Conservation (phyloP, 2,113 vertebrate species). For the Microtus montanus region DNA sequence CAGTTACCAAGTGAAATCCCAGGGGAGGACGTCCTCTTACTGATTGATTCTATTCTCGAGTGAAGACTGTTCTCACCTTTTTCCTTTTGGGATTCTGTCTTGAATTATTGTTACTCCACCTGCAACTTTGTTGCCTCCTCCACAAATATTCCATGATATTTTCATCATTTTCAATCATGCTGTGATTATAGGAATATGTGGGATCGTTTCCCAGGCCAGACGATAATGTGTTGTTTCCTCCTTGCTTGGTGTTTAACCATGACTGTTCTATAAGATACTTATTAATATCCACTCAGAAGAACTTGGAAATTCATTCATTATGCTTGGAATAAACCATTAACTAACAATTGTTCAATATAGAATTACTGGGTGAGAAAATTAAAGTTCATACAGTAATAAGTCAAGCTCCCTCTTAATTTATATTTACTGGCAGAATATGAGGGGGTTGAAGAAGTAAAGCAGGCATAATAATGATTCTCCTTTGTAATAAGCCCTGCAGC, state of each 20-base stretch:
- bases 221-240: constrained; percentile 78
- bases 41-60: constrained; percentile 85
- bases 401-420: constrained; percentile 72
- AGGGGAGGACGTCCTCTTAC: constrained; percentile 55
- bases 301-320: constrained; percentile 56
- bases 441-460: constrained; percentile 60
- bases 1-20: constrained; percentile 74
- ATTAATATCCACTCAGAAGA: constrained; percentile 40
- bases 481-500: constrained; percentile 74
- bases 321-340: constrained; percentile 53
- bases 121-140: constrained; percentile 79
- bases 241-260: constrained; percentile 40
- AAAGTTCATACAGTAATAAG: constrained; percentile 80
- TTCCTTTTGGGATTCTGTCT: constrained; percentile 73
- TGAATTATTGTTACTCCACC: constrained; percentile 81
- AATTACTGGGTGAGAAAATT: constrained; percentile 75
- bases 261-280: constrained; percentile 49
- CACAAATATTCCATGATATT: constrained; percentile 77
- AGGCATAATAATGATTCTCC: constrained; percentile 72
- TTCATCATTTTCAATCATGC: constrained; percentile 82
- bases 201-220: constrained; percentile 78
- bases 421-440: constrained; percentile 69
- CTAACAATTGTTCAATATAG: constrained; percentile 61
- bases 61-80: constrained; percentile 80
- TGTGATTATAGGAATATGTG: constrained; percentile 79